Evolutionary conservation across 2,888 invertebrate species (phyloP).

Genomic region (Meganola albula): DNA sequence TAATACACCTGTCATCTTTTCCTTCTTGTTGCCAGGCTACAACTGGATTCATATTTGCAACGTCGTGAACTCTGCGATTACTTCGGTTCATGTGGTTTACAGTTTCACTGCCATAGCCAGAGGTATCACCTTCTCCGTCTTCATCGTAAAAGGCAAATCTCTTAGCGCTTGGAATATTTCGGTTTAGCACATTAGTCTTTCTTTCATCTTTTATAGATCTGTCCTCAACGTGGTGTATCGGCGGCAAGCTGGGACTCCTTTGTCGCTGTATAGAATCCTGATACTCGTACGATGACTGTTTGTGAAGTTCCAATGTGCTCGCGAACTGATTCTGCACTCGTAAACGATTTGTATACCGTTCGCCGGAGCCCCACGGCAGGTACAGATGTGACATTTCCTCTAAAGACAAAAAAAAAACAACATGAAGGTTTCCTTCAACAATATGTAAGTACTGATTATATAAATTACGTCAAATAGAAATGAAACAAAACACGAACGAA

Average conservation of each 20-base stretch:
- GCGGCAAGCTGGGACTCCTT: constrained; percentile 83
- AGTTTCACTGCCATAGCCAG: constrained; percentile 90
- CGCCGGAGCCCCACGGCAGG: constrained; percentile 84
- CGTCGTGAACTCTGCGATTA: constrained; percentile 41
- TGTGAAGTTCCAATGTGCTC: constrained; percentile 65
- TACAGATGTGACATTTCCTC: constrained; percentile 89
- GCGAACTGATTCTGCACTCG: constrained; percentile 70
- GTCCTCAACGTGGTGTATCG: constrained; percentile 73
- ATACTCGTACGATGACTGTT: constrained; percentile 63
- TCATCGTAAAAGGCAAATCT: constrained; percentile 70
- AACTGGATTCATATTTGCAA: constrained; percentile 43
- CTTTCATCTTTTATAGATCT: constrained; percentile 51
- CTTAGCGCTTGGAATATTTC: constrained; percentile 64
- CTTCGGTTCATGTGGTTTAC: constrained; percentile 70
- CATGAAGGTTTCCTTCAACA: constrained; percentile 6
- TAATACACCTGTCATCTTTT: constrained; percentile 62
- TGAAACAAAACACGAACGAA: constrained; percentile 12
- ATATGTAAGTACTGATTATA: neutral
- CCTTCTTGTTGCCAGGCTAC: constrained; percentile 67
- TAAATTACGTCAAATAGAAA: constrained; percentile 12
- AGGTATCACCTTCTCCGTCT: constrained; percentile 85
- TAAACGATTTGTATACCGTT: constrained; percentile 59
- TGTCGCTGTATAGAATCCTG: constrained; percentile 64
- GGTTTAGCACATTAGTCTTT: constrained; percentile 46
- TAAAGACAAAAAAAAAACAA: constrained; percentile 55